These are phyloP conservation scores for Drosophila nannoptera DNA, from an alignment of 1,140 invertebrate species.

Conservation along the genomic window DNA sequence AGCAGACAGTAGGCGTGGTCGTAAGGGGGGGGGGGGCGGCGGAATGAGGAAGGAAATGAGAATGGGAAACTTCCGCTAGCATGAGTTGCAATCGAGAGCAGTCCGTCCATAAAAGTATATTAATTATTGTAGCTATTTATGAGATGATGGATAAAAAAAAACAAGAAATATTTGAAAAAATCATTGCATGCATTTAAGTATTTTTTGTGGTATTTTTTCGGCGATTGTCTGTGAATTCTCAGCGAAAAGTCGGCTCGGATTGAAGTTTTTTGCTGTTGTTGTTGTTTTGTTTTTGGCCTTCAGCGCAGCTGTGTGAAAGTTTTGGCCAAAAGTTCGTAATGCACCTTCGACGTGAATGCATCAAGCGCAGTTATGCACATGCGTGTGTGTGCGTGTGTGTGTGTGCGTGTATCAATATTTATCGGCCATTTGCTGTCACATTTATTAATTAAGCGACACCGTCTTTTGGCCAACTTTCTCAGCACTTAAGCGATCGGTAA, in stretches of 20 bases:
- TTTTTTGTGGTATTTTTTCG: not conserved
- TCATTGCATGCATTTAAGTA: not conserved
- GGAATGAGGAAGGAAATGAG: not conserved
- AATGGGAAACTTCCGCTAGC: no score
- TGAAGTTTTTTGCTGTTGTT: conserved; percentile 2
- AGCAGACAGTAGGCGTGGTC: not conserved
- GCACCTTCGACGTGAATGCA: not conserved
- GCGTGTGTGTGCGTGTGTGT: not conserved
- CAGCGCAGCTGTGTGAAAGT: conserved; percentile 44
- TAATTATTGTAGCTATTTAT: no score
- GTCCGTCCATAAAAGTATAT: no score
- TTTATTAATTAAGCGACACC: conserved; percentile 73
- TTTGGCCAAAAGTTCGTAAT: not conserved
- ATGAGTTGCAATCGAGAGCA: no score
- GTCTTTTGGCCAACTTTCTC: conserved; percentile 41
- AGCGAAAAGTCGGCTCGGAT: conserved; percentile 22
- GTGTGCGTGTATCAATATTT: conserved; percentile 37
- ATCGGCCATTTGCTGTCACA: conserved; percentile 74
- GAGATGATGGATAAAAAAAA: no score
- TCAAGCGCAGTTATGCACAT: not conserved
- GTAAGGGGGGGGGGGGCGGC: not conserved
- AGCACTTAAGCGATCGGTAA: conserved; percentile 60
- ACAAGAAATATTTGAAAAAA: no score
- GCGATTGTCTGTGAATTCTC: not conserved
- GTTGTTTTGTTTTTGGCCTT: conserved; percentile 8